These are phyloP conservation scores for Regulus satrapa DNA, from an alignment of 2,113 vertebrate genomes.

Conservation along the genomic window DNA sequence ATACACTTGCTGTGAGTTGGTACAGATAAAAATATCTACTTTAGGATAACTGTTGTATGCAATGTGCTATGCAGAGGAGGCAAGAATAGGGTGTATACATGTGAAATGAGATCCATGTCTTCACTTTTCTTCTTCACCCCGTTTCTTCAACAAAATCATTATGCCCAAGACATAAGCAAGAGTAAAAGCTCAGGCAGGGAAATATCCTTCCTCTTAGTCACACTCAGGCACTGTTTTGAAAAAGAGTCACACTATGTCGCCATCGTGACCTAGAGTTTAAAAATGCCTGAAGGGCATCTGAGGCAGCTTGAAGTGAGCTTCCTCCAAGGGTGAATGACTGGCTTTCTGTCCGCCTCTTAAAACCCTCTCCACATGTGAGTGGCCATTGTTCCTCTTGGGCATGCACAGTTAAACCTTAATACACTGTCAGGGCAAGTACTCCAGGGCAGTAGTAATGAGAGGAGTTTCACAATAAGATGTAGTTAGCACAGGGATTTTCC, in stretches of 20 bases:
- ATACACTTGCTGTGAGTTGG: neutral
- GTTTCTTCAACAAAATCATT: neutral
- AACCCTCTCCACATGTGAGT: neutral
- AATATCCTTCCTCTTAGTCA: neutral
- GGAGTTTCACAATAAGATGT: neutral
- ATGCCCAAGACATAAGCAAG: neutral
- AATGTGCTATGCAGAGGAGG: neutral
- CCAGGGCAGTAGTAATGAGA: neutral
- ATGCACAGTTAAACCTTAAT: neutral
- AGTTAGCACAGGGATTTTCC: neutral
- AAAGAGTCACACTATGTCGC: neutral
- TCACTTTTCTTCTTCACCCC: neutral
- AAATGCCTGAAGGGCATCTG: neutral
- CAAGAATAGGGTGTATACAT: neutral
- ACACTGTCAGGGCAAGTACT: neutral
- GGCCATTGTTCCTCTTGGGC: neutral
- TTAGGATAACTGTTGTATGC: neutral
- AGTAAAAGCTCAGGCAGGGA: neutral
- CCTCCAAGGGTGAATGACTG: neutral
- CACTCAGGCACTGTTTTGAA: neutral
- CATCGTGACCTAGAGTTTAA: neutral
- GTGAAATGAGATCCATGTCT: neutral
- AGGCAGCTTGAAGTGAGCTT: neutral
- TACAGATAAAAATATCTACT: neutral
- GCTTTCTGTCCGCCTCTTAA: neutral